Conservation (phyloP, 2,113 vertebrate genomes). For the Pseudolaguvia tuberculata region DNA sequence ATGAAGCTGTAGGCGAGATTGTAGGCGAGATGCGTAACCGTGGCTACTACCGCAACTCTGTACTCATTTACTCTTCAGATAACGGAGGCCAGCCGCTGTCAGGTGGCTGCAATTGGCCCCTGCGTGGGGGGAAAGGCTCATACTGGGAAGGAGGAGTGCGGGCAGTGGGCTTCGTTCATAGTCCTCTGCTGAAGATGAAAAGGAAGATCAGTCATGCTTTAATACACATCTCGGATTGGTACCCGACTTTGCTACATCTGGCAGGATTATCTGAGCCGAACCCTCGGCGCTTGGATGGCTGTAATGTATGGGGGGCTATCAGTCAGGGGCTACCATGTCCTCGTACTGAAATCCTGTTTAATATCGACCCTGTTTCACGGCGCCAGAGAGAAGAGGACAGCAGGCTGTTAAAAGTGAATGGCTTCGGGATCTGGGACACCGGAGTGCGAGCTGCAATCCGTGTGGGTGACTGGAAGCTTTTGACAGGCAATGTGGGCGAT, state of each 20-base stretch:
- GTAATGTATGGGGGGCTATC: constrained; percentile 83
- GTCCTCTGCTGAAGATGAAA: constrained; percentile 80
- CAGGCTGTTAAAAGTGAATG: constrained; percentile 71
- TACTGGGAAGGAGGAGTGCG: constrained; percentile 92
- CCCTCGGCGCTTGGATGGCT: constrained; percentile 75
- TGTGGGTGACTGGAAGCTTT: constrained; percentile 84
- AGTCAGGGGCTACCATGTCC: constrained; percentile 79
- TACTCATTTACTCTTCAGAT: constrained; percentile 89
- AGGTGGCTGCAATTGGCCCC: constrained; percentile 89
- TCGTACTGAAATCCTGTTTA: constrained; percentile 85
- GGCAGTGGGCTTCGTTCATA: constrained; percentile 87
- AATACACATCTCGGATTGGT: constrained; percentile 92
- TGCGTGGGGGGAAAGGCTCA: constrained; percentile 88
- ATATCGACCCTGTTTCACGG: constrained; percentile 90
- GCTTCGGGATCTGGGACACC: constrained; percentile 92
- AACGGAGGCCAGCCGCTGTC: constrained; percentile 84
- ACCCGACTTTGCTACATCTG: constrained; percentile 81
- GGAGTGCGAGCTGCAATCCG: constrained; percentile 83
- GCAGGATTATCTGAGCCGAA: constrained; percentile 71
- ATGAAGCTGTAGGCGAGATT: constrained; percentile 78
- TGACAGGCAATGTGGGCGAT: constrained; percentile 85
- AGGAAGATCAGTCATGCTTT: constrained; percentile 77
- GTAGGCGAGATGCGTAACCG: constrained; percentile 74
- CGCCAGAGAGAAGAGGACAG: constrained; percentile 78
- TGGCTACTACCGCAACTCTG: constrained; percentile 80